phyloP scores from a whole-genome alignment of 2,113 vertebrate genomes.

The Pitta sordida region DNA sequence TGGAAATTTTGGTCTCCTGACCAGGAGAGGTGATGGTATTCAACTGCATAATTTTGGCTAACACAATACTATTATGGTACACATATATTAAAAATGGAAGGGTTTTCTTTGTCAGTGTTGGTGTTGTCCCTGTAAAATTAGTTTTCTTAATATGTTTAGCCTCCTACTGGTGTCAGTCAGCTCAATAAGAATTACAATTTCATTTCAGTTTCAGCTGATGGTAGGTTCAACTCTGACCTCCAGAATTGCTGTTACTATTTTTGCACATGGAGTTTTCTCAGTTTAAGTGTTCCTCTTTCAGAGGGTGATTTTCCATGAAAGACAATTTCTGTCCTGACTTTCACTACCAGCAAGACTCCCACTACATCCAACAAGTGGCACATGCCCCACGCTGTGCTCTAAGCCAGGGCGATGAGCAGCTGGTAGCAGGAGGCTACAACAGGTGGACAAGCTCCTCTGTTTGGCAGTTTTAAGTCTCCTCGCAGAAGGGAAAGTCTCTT shows the following conservation, averaged over 20 bases:
- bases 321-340: not conserved
- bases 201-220: not conserved
- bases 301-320: not conserved
- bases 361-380: rapidly evolving
- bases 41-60: not conserved
- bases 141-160: not conserved
- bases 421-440: not conserved
- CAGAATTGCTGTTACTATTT: not conserved
- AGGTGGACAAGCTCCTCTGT: not conserved
- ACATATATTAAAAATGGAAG: not conserved
- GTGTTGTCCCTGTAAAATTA: not conserved
- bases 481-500: not conserved
- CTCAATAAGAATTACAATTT: not conserved
- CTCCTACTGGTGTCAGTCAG: not conserved
- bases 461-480: not conserved
- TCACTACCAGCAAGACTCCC: not conserved
- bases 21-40: not conserved
- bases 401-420: not conserved
- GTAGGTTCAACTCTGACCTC: not conserved
- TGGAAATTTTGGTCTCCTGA: not conserved
- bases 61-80: not conserved
- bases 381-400: not conserved
- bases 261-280: not conserved
- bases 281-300: not conserved
- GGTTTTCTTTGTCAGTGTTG: not conserved